Evolutionary conservation across 2,888 invertebrate species (phyloP), one percentile per base, ranked within the genome.

Genomic region (Incurvaria masculella): DNA sequence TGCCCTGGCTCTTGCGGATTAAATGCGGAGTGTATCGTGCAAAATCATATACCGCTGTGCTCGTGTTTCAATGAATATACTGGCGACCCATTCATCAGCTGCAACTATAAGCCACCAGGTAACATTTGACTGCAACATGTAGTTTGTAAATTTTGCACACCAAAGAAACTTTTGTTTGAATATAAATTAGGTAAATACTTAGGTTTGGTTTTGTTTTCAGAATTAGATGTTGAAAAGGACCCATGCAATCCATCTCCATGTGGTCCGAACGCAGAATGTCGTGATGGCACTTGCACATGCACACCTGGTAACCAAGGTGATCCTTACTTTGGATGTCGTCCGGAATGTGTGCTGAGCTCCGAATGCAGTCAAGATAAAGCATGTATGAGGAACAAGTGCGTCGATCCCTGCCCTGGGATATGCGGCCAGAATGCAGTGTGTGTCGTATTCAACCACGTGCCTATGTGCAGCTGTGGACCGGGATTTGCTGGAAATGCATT

Each of bases 1-100:
- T 92, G 91, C 58, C 87, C 87, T 8, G 90, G 90, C 11, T 87
- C 87, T 5, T 92, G 89, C 59, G 88, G 89, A 42, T 59, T 83
- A 50, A 78, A 81, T 57, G 81, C 88, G 48, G 73, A 79, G 55
- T 84, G 88, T 59, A 65, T 65, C 39, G 87, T 90, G 5, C 81
- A 85, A 52, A 88, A 86, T 61, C 89, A 91, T 59, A 85, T 80
- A 49, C 89, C 91, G 1, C 82, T 84, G 45, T 93, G 92, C 62
- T 79, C 82, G 4, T 92, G 92, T 60, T 68, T 84, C 2, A 79
- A 83, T 21, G 86, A 85, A 55, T 89, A 82, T 59, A 80, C 82
- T 21, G 92, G 92, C 14, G 86, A 91, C 72, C 87, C 90, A 14
- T 91, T 91, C 63, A 79, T 71, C 8, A 75, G 76, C 60, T 84